Conservation (phyloP, 1,140 invertebrate species). For the Nephotettix cincticeps region DNA sequence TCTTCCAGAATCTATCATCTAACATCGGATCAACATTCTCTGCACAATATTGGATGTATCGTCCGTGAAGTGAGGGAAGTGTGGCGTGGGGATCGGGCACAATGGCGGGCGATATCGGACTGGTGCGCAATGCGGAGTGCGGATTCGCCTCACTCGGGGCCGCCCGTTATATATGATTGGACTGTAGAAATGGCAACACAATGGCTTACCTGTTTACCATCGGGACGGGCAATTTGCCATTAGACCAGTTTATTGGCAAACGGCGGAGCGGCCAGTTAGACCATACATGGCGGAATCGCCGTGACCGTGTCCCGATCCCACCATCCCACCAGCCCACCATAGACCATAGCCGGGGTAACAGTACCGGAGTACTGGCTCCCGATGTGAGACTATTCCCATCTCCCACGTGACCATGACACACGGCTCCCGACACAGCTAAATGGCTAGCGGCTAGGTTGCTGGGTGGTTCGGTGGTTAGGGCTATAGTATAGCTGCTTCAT, state of each 20-base stretch:
- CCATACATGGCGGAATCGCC: conserved; percentile 9
- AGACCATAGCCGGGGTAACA: neutral
- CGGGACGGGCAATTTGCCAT: conserved; percentile 15
- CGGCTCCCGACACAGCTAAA: too few species aligned
- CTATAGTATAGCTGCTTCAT: too few species aligned
- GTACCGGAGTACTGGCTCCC: neutral
- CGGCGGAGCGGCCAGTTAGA: neutral
- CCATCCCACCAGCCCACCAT: neutral
- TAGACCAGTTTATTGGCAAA: conserved; percentile 20
- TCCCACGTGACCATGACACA: too few species aligned
- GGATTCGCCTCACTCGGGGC: conserved; percentile 3
- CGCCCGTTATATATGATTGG: conserved; percentile 17
- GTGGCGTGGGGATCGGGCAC: too few species aligned
- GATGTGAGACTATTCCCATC: neutral
- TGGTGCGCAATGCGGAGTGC: too few species aligned
- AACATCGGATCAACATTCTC: neutral
- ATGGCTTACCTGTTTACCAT: conserved; percentile 20
- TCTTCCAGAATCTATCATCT: too few species aligned
- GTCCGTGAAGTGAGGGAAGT: neutral
- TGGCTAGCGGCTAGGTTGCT: too few species aligned
- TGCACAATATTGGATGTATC: neutral
- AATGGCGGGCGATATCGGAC: neutral
- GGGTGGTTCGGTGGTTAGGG: too few species aligned
- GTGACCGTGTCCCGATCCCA: neutral
- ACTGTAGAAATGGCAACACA: conserved; percentile 5